Evolutionary conservation across 2,797 vertebrate genomes (phyloP), one percentile per base, ranked within the genome.

Genomic region (Poecilia velifera): DNA sequence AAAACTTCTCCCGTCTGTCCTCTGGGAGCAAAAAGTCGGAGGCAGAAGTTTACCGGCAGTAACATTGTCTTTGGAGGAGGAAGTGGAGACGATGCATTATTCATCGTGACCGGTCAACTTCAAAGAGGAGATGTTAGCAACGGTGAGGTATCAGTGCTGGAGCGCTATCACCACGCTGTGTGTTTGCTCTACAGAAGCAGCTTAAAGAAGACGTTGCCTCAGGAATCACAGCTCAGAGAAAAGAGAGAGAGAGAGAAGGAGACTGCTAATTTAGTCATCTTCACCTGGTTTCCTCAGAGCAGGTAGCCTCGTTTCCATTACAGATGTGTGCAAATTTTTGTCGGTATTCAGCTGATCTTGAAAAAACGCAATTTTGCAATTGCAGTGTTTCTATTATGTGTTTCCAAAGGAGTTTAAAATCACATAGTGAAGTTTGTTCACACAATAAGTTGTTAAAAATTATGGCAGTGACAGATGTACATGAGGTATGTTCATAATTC

Each of bases 101-200:
- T 91, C 87, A 94, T 93, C 77, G 46, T 84, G 85, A 85, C 84
- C 93, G 93, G 92, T 91, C 93, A 92, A 87, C 93, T 91, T 94
- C 92, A 95, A 95, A 93, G 88, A 83, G 68, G 20, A 77, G 83
- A 86, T 78, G 82, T 78, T 78, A 86, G 88, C 81, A 91, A 78
- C 77, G 53, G 78, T 75, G 68, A 87, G 82, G 83, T 75, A 83
- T 84, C 81, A 80, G 53, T n/a, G 20, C 79, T 46, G 53, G 39
- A 85, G 49, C 68, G 80, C 86, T 85, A 87, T 82, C 84, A 59
- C 74, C 74, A 64, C 41, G 66, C 73, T 76, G 51, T 31, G 79
- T 76, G 89, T 87, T 79, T 87, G 79, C 91, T 92, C 84, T 90
- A 73, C 3, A 4, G 72, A 72, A 89, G 81, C 80, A 84, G 43